Conservation (phyloP, 2,888 invertebrate genomes). For the Lepidocyrtoides sp. region DNA sequence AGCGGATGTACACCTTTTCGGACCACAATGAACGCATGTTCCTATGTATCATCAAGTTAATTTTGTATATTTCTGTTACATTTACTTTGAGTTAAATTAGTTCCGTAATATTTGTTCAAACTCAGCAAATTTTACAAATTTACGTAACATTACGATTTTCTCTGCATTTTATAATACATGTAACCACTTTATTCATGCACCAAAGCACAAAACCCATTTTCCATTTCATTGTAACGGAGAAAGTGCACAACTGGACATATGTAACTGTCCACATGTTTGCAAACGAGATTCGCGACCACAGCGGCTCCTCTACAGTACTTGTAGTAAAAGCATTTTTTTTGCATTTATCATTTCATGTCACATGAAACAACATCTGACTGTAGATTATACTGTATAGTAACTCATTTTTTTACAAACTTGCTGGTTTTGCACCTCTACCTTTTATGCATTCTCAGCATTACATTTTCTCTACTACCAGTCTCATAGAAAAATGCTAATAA, state of each 20-base stretch:
- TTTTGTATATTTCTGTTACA: no score
- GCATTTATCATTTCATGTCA: no score
- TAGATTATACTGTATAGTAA: neutral
- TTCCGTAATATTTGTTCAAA: no score
- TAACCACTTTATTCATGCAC: neutral
- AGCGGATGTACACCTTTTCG: no score
- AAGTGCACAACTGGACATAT: neutral
- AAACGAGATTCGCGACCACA: conserved; percentile 25
- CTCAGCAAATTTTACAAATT: neutral
- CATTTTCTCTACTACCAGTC: neutral
- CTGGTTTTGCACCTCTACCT: neutral
- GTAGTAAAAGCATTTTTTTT: no score
- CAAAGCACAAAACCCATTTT: neutral
- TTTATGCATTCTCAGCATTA: conserved; percentile 17
- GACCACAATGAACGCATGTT: no score
- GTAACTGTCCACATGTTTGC: conserved; percentile 31
- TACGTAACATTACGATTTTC: neutral
- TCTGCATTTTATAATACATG: neutral
- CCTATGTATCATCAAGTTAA: no score
- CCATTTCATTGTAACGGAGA: neutral
- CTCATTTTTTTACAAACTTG: neutral
- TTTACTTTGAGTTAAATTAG: no score
- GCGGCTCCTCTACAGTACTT: neutral
- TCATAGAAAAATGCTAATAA: neutral
- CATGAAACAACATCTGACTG: conserved; percentile 75